A percentile compares a stretch with the other conserved stretches of the same genome.
Evolutionary conservation across 1,140 invertebrate genomes (phyloP).

Genomic region (Branchinecta lynchi): DNA sequence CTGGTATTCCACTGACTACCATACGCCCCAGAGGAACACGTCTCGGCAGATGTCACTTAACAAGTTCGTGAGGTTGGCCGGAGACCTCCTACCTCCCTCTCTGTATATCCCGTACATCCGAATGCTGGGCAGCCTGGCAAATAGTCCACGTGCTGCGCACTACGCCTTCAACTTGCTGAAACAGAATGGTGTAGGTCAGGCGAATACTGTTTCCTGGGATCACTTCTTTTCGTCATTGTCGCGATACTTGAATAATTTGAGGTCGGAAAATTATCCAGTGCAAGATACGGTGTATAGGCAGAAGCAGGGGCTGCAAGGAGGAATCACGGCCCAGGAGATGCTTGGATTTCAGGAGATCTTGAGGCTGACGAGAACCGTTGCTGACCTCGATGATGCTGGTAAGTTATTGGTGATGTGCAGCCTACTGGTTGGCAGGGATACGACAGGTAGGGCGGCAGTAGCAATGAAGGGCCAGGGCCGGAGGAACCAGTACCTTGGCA

Average conservation of each 20-base stretch:
- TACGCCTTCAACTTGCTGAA: constrained; percentile 76
- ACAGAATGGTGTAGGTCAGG: constrained; percentile 39
- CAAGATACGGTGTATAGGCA: constrained; percentile 45
- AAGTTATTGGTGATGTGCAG: too few species aligned
- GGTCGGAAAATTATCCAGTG: constrained; percentile 45
- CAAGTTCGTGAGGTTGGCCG: constrained; percentile 75
- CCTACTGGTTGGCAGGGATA: too few species aligned
- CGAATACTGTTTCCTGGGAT: constrained; percentile 55
- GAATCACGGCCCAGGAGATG: constrained; percentile 67
- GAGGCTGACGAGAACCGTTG: constrained; percentile 55
- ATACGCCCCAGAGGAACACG: constrained; percentile 19
- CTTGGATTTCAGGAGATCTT: constrained; percentile 68
- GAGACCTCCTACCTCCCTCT: constrained; percentile 66
- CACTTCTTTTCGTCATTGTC: constrained; percentile 68
- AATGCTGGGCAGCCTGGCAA: constrained; percentile 67
- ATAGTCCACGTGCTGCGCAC: constrained; percentile 48
- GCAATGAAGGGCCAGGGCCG: too few species aligned
- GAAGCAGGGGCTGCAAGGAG: constrained; percentile 36
- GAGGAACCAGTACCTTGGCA: too few species aligned
- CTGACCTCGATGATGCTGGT: constrained; percentile 33
- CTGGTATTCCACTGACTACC: constrained; percentile 52
- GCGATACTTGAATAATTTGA: constrained; percentile 39
- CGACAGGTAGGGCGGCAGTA: too few species aligned
- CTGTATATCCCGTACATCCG: constrained; percentile 72
- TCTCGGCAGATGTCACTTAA: constrained; percentile 52